Conservation (phyloP, 64 coral and sea anemone species). For the Dendrophyllia cribrosa region DNA sequence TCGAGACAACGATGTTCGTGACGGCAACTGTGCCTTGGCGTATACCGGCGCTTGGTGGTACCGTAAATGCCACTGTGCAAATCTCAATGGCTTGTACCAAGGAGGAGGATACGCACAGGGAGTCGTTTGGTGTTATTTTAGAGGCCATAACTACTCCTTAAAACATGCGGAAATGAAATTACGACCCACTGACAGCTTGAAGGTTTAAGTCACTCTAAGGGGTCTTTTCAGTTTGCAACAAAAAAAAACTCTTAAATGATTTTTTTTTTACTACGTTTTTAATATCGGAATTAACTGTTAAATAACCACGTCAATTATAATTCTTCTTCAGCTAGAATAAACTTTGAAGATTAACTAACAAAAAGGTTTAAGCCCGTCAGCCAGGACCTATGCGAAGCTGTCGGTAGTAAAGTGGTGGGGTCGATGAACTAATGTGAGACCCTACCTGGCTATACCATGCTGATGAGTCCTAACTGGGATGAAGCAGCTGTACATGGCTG, state of each 20-base stretch:
- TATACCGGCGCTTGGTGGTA: slow-evolving; percentile 46
- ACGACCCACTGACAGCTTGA: slow-evolving; percentile 14
- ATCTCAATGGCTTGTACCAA: slow-evolving; percentile 39
- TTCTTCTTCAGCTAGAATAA: no score
- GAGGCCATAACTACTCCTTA: slow-evolving; percentile 4
- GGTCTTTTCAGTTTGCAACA: neutral
- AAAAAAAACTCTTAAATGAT: neutral
- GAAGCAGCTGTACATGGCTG: no score
- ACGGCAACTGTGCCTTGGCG: neutral
- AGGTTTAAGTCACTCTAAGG: neutral
- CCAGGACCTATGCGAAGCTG: no score
- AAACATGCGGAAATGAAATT: slow-evolving; percentile 41
- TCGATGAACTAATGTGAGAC: no score
- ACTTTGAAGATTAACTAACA: no score
- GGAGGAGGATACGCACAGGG: slow-evolving; percentile 19
- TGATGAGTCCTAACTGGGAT: no score
- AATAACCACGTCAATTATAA: no score
- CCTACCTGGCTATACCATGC: no score
- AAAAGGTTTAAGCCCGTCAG: no score
- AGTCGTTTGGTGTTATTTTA: slow-evolving; percentile 16
- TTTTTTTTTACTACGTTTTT: no score
- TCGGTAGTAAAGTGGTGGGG: no score
- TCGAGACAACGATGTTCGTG: slow-evolving; percentile 22
- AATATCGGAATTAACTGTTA: no score
- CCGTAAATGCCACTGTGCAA: neutral